phyloP scores from a whole-genome alignment of 1,140 invertebrate genomes.

The Zophobas atratus region DNA sequence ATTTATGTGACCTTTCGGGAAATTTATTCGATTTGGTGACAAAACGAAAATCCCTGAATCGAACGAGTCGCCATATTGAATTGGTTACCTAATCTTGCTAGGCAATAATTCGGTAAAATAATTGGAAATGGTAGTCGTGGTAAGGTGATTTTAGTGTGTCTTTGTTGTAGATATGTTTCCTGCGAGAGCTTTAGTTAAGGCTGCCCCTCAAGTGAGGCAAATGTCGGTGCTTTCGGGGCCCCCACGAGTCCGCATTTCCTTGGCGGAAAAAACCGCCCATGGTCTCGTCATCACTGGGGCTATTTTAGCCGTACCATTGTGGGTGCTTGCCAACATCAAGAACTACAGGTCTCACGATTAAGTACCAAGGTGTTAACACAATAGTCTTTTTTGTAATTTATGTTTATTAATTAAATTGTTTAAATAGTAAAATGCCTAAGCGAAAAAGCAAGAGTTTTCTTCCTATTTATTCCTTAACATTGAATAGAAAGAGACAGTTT shows the following conservation, averaged over 20 bases:
- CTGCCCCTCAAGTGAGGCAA: conserved; percentile 48
- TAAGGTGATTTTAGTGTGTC: neutral
- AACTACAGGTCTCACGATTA: conserved; percentile 53
- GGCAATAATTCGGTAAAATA: conserved; percentile 5
- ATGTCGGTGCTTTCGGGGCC: conserved; percentile 51
- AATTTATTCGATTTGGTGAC: neutral
- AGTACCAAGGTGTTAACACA: neutral
- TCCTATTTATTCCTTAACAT: conserved; percentile 6
- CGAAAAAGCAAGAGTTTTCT: neutral
- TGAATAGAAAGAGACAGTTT: conserved; percentile 20
- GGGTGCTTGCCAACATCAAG: conserved; percentile 56
- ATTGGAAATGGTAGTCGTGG: neutral
- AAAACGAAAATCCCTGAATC: neutral
- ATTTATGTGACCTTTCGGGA: neutral
- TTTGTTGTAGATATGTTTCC: conserved; percentile 43
- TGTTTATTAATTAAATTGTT: conserved; percentile 29
- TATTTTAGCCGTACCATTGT: conserved; percentile 52
- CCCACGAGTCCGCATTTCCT: conserved; percentile 55
- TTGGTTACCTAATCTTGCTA: neutral
- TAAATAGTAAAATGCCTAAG: conserved; percentile 14
- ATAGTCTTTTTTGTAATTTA: conserved; percentile 11
- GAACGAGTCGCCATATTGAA: neutral
- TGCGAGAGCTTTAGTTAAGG: conserved; percentile 31
- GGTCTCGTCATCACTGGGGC: conserved; percentile 49
- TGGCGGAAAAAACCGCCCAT: conserved; percentile 55